Percentiles rank a stretch among this genome's conserved stretches.
Conservation (phyloP, 2,888 invertebrate genomes). For the Lycaena phlaeas region DNA sequence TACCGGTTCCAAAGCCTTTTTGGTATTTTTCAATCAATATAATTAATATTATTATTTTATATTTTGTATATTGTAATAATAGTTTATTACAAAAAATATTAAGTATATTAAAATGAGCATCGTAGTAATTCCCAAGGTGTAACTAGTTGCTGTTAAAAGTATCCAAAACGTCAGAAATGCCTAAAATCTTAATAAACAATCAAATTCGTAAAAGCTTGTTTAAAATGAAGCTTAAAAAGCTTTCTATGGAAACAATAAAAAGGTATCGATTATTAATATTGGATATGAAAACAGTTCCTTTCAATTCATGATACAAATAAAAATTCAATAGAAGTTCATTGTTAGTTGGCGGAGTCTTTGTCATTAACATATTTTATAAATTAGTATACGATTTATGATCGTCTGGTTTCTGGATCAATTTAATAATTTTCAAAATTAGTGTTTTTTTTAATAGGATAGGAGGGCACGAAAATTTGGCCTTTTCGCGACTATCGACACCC, state of each 20-base stretch:
- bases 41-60: too few species aligned
- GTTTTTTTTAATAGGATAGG: not conserved
- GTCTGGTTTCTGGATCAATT: not conserved
- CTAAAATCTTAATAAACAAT: not conserved
- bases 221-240: not conserved
- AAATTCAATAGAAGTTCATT: not conserved
- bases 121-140: too few species aligned
- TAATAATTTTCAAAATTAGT: not conserved
- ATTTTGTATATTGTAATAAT: too few species aligned
- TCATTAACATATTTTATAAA: not conserved
- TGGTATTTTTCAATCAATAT: too few species aligned
- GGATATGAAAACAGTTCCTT: not conserved
- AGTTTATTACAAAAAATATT: too few species aligned
- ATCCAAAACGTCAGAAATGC: too few species aligned
- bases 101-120: too few species aligned
- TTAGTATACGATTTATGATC: not conserved
- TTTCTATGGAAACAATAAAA: not conserved
- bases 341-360: not conserved
- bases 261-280: not conserved
- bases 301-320: not conserved
- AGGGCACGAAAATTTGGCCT: not conserved
- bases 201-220: not conserved
- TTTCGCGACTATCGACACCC: not conserved
- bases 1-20: too few species aligned
- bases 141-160: too few species aligned